Evolutionary conservation across 2,888 invertebrate genomes (phyloP).

Genomic region (Drosophila tripunctata): DNA sequence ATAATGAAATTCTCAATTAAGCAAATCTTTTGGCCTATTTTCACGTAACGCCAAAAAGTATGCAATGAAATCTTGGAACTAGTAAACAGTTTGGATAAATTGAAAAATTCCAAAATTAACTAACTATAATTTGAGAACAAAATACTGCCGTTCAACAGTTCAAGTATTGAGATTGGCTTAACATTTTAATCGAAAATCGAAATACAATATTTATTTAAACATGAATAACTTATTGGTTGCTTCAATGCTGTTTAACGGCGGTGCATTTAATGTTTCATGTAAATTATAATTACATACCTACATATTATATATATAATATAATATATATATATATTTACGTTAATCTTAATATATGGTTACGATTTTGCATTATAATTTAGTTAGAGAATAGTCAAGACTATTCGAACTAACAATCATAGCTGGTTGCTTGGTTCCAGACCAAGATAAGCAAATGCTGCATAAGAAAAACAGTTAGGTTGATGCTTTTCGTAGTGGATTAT

Average conservation of each 20-base stretch:
- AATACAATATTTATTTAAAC: not conserved
- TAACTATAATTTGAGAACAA: constrained; percentile 19
- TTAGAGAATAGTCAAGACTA: constrained; percentile 17
- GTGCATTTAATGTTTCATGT: constrained; percentile 35
- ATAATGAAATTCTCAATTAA: not conserved
- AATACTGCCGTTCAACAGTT: constrained; percentile 32
- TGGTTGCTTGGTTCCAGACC: constrained; percentile 27
- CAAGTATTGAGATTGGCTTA: not conserved
- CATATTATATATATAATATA: too few relatives aligned
- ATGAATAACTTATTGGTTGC: not conserved
- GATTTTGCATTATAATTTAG: constrained; percentile 13
- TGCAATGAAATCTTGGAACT: not conserved
- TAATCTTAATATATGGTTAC: constrained; percentile 4
- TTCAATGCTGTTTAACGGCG: constrained; percentile 32
- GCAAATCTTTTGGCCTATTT: too few relatives aligned
- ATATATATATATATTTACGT: not conserved
- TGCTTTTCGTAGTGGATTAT: constrained; percentile 34
- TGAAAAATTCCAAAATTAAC: constrained; percentile 32
- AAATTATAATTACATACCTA: constrained; percentile 6
- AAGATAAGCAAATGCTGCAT: constrained; percentile 7
- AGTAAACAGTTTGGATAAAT: constrained; percentile 25
- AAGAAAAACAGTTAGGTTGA: constrained; percentile 6
- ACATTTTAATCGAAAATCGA: not conserved
- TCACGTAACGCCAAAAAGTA: not conserved
- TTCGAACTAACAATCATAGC: constrained; percentile 15